phyloP scores from a whole-genome alignment of 2,888 invertebrate species.

The Mystacides longicornis region DNA sequence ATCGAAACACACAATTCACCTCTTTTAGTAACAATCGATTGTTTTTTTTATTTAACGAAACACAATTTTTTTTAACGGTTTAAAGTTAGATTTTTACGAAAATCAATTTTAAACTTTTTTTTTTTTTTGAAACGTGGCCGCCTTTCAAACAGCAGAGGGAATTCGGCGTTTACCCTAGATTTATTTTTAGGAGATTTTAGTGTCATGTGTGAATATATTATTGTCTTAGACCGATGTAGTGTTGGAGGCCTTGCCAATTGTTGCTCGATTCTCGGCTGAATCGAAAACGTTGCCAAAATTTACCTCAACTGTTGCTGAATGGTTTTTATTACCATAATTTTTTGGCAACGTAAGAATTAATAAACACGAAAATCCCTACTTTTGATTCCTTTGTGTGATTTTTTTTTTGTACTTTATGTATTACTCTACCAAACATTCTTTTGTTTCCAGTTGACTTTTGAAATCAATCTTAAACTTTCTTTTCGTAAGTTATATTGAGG shows the following conservation, averaged over 20 bases:
- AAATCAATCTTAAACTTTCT: too few relatives aligned
- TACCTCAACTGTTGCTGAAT: constrained; percentile 11
- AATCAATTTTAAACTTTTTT: constrained; percentile 4
- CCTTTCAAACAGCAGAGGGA: constrained; percentile 7
- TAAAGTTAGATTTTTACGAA: neutral
- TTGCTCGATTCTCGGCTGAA: constrained; percentile 18
- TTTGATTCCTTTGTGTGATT: too few relatives aligned
- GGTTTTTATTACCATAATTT: neutral
- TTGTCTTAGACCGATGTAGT: constrained; percentile 9
- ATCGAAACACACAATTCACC: neutral
- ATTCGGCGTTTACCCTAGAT: constrained; percentile 1
- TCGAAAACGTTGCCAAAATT: constrained; percentile 11
- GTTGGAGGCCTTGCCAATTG: constrained; percentile 17
- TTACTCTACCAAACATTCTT: too few relatives aligned
- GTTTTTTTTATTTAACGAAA: neutral
- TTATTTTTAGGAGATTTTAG: constrained; percentile 4
- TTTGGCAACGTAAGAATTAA: neutral
- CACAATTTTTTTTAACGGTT: neutral
- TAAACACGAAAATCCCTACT: too few relatives aligned
- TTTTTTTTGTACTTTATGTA: too few relatives aligned
- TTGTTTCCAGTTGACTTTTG: too few relatives aligned
- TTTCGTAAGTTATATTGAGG: too few relatives aligned
- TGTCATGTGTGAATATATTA: constrained; percentile 7
- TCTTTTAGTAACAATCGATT: neutral
- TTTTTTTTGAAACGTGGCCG: constrained; percentile 3